Evolutionary conservation across 2,113 vertebrate genomes (phyloP), one percentile per base, ranked within the genome.

Genomic region (Corydoras sp.): DNA sequence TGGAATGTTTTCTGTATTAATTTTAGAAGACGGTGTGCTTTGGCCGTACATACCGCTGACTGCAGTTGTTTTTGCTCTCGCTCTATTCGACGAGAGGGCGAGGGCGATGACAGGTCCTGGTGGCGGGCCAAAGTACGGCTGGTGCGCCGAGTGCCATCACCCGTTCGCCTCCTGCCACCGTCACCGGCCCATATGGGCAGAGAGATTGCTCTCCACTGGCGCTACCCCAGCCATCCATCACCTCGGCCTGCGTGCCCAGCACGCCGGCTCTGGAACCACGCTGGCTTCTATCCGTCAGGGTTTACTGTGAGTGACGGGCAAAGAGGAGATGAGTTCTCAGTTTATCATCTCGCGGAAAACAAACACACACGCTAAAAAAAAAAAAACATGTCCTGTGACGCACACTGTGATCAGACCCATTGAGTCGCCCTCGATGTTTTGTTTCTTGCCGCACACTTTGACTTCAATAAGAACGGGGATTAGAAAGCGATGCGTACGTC

Each of bases 21-120:
- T 5, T 5, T 43, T 43, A 24, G 18, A 13, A 55, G 30, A 54
- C 32, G 18, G 13, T 10, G 59, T 43, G 56, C 60, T 48, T 71
- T 59, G 48, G 13, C 56, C 73, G 73, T 73, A 77, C 73, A 64
- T 79, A 72, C 72, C 50, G 77, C 72, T 6, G 31, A 69, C 65
- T 24, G 74, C 61, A 72, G 61, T 73, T 55, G 56, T 70, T 50
- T 71, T 72, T 65, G 75, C 70, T 76, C 73, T 76, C 35, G 51
- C 60, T 76, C 64, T 61, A 64, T 60, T 63, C 43, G 78, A 77
- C 50, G 85, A 85, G 85, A 77, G 74, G 85, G 85, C 73, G 77
- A 84, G 81, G 71, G 85, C 81, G 85, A 86, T 88, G 87, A 88
- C 86, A 83, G 83, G 83, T 82, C 80, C 82, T 88, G 88, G 85